Evolutionary conservation across 1,140 invertebrate genomes (phyloP).

Genomic region (Saccostrea glomerata): DNA sequence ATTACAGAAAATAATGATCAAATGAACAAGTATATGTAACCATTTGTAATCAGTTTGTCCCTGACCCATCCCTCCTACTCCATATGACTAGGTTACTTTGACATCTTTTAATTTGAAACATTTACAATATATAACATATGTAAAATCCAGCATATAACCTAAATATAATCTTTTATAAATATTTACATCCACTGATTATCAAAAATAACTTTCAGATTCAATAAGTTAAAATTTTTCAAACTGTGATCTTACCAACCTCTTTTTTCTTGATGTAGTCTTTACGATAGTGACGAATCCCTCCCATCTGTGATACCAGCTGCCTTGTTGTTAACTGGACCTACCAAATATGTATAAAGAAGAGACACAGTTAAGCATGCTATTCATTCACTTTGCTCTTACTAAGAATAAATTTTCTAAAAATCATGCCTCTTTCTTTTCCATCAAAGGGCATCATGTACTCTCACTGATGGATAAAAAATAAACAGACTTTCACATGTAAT

Average conservation of each 20-base stretch:
- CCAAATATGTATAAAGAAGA: conserved; percentile 37
- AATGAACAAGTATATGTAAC: neutral
- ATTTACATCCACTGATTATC: too few relatives aligned
- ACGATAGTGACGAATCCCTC: conserved; percentile 82
- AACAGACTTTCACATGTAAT: too few relatives aligned
- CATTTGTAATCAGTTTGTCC: too few relatives aligned
- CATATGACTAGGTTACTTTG: too few relatives aligned
- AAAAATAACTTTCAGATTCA: too few relatives aligned
- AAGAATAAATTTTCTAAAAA: neutral
- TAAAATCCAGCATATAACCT: too few relatives aligned
- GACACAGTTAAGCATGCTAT: too few relatives aligned
- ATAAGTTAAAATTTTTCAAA: too few relatives aligned
- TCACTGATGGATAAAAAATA: neutral
- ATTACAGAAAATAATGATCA: neutral
- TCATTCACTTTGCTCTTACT: neutral
- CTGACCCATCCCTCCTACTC: too few relatives aligned
- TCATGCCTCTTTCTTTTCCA: neutral
- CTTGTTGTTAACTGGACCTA: conserved; percentile 82
- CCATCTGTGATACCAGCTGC: conserved; percentile 81
- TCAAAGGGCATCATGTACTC: neutral
- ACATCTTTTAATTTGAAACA: too few relatives aligned
- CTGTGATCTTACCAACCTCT: neutral
- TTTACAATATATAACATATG: too few relatives aligned
- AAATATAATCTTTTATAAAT: too few relatives aligned
- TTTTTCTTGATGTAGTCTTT: conserved; percentile 69